These are phyloP conservation scores for Megaustenia siamemsis DNA, from an alignment of 2,888 invertebrate species.

Conservation along the genomic window DNA sequence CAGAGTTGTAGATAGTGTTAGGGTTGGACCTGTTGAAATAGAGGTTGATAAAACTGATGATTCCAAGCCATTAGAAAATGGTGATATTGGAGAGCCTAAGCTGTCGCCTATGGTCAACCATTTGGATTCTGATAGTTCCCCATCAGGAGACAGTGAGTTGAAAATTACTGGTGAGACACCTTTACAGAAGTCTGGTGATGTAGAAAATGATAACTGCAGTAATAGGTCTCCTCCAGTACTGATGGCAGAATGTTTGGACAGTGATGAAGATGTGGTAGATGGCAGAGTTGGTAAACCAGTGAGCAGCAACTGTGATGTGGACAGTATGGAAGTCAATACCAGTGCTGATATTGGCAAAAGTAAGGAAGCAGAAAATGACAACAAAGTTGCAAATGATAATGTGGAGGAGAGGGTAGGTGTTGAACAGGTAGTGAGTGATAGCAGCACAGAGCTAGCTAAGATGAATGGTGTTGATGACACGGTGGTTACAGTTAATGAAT, in stretches of 20 bases:
- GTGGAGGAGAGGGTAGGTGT: slow-evolving; percentile 26
- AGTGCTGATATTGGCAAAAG: slow-evolving; percentile 61
- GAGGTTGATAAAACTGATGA: background rate
- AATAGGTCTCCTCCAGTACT: slow-evolving; percentile 52
- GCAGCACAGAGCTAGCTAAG: slow-evolving; percentile 53
- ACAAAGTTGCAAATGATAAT: slow-evolving; percentile 47
- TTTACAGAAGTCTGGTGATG: background rate
- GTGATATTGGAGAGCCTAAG: slow-evolving; percentile 49
- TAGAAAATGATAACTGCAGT: slow-evolving; percentile 40
- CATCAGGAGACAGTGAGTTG: background rate
- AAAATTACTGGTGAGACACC: background rate
- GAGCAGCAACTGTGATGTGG: slow-evolving; percentile 34
- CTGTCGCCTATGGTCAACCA: slow-evolving; percentile 50
- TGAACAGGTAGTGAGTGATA: slow-evolving; percentile 49
- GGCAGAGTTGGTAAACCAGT: slow-evolving; percentile 9
- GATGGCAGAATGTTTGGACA: slow-evolving; percentile 49
- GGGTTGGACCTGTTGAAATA: background rate
- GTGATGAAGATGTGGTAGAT: slow-evolving; percentile 36
- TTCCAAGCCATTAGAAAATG: slow-evolving; percentile 45
- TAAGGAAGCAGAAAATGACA: slow-evolving; percentile 58
- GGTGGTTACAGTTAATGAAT: slow-evolving; percentile 13
- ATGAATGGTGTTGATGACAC: slow-evolving; percentile 39
- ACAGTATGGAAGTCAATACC: slow-evolving; percentile 29
- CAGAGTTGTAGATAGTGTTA: background rate
- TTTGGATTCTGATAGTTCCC: background rate